Evolutionary conservation across 1,140 invertebrate species (phyloP).

Genomic region (Lepidostoma basale): DNA sequence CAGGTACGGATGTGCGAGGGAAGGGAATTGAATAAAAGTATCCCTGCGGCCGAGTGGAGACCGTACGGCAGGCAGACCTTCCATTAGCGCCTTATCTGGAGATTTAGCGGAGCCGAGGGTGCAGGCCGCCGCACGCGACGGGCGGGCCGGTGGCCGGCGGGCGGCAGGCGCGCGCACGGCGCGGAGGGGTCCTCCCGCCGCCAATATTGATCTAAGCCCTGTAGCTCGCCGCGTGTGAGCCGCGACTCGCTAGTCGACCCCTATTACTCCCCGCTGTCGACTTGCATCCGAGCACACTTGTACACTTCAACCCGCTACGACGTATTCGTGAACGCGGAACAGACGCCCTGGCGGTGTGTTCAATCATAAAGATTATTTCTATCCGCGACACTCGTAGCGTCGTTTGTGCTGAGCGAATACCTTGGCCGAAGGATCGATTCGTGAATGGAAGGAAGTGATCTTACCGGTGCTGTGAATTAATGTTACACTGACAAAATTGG

Average conservation of each 20-base stretch:
- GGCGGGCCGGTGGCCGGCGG: not conserved
- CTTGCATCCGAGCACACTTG: slow-evolving; percentile 10
- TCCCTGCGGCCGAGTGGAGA: too few species aligned
- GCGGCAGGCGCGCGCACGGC: not conserved
- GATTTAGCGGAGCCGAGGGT: too few species aligned
- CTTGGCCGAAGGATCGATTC: not conserved
- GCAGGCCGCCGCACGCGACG: too few species aligned
- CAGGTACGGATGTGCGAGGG: too few species aligned
- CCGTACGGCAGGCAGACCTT: too few species aligned
- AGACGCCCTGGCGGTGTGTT: not conserved
- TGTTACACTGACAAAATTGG: not conserved
- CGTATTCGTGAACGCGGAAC: not conserved
- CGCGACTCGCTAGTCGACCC: slow-evolving; percentile 20
- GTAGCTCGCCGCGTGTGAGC: slow-evolving; percentile 16
- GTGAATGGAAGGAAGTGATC: slow-evolving; percentile 6
- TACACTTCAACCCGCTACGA: slow-evolving; percentile 1
- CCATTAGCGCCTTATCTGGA: too few species aligned
- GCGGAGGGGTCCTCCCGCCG: not conserved
- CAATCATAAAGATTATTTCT: not conserved
- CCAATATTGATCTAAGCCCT: slow-evolving; percentile 25
- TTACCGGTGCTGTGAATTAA: slow-evolving; percentile 25
- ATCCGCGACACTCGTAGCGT: not conserved
- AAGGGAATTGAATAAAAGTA: too few species aligned
- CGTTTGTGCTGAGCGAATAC: not conserved
- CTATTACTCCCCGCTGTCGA: slow-evolving; percentile 13